Percentiles rank a stretch among this genome's conserved stretches.
phyloP scores from a whole-genome alignment of 2,797 vertebrate species.

The Lagodon rhomboides region DNA sequence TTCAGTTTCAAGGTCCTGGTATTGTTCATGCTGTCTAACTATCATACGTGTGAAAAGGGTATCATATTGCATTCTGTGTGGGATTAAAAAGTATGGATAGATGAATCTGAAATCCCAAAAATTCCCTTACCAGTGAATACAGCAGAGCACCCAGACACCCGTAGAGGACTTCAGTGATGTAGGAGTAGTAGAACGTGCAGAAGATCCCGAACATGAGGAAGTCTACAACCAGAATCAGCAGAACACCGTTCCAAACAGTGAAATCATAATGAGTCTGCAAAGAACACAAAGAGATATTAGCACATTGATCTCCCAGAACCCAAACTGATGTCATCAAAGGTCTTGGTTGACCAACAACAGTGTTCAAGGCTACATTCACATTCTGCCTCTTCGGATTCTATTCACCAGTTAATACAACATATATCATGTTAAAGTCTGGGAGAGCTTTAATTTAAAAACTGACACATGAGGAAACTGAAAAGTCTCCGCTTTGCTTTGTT shows the following conservation, averaged over 20 bases:
- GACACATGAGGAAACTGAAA: no score
- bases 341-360: no score
- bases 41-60: no score
- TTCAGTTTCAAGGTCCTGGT: neutral
- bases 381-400: neutral
- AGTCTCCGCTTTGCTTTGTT: neutral
- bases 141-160: slow-evolving; percentile 92
- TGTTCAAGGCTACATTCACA: neutral
- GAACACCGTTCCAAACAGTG: slow-evolving; percentile 85
- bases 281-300: neutral
- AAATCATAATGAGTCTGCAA: slow-evolving; percentile 90
- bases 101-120: no score
- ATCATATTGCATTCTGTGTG: neutral
- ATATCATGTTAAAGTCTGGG: neutral
- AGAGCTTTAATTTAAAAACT: neutral
- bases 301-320: neutral
- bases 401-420: neutral
- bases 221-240: slow-evolving; percentile 87
- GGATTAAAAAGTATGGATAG: neutral
- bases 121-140: slow-evolving; percentile 86
- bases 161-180: slow-evolving; percentile 85
- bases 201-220: slow-evolving; percentile 90
- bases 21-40: neutral
- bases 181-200: slow-evolving; percentile 89
- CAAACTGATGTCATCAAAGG: neutral